Percentiles rank a stretch among this genome's conserved stretches.
Evolutionary conservation across 2,797 vertebrate species (phyloP).

Genomic region (Limosa lapponica): DNA sequence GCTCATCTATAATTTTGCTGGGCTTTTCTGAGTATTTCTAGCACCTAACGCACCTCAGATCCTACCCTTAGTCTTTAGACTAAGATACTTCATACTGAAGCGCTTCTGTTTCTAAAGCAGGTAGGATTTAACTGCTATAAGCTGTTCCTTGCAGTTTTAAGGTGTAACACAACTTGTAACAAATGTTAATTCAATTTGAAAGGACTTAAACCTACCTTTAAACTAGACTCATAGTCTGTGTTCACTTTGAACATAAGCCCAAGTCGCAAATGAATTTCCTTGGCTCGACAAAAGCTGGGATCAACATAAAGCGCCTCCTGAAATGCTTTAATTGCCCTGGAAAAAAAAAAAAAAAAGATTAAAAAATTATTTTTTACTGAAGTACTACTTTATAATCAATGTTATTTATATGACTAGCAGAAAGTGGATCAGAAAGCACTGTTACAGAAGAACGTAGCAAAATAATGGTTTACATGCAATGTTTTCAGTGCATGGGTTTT

Average conservation of each 20-base stretch:
- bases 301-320: slow-evolving; percentile 98
- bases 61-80: background rate
- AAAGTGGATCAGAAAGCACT: background rate
- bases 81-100: background rate
- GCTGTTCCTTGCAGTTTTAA: background rate
- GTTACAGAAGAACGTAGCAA: background rate
- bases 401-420: background rate
- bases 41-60: background rate
- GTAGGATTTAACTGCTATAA: background rate
- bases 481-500: background rate
- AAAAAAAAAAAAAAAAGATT: slow-evolving; percentile 62
- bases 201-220: slow-evolving; percentile 87
- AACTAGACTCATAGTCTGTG: slow-evolving; percentile 96
- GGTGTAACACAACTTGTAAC: background rate
- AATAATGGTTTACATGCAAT: background rate
- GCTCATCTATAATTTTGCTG: background rate
- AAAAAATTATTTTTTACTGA: slow-evolving; percentile 30
- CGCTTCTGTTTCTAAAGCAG: background rate
- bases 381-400: background rate
- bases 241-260: slow-evolving; percentile 99
- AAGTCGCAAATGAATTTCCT: slow-evolving; percentile 98
- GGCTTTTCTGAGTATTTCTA: background rate
- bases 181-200: background rate
- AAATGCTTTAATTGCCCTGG: slow-evolving; percentile 98
- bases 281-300: slow-evolving; percentile 93